Conservation (phyloP, 2,113 vertebrate genomes). For the Crypturellus undulatus region DNA sequence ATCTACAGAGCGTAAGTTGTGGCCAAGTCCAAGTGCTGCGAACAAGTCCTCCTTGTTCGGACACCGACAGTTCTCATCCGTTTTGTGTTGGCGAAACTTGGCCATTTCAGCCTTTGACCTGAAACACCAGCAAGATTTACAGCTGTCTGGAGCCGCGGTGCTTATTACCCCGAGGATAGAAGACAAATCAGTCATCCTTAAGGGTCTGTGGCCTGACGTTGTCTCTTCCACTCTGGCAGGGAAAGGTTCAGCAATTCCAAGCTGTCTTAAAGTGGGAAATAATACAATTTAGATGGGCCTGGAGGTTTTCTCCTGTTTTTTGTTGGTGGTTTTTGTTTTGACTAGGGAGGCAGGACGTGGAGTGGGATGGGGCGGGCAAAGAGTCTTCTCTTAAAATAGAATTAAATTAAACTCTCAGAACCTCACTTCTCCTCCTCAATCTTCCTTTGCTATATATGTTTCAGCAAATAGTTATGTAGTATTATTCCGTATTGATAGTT, state of each 20-base stretch:
- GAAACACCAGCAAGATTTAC: fast-evolving
- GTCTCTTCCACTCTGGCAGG: neutral
- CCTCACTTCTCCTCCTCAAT: neutral
- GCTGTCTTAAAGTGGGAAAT: neutral
- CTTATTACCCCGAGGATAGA: neutral
- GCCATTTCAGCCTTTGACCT: neutral
- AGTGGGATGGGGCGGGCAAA: neutral
- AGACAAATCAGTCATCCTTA: neutral
- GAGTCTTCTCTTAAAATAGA: neutral
- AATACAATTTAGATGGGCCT: neutral
- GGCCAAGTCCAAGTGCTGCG: neutral
- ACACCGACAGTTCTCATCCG: neutral
- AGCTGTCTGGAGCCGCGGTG: neutral
- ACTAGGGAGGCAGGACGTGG: neutral
- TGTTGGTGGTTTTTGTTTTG: neutral
- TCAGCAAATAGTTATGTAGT: neutral
- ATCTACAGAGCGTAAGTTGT: neutral
- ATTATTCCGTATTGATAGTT: neutral
- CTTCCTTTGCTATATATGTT: neutral
- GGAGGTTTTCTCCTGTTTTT: neutral
- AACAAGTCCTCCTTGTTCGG: neutral
- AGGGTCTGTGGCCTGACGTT: neutral
- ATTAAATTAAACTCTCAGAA: neutral
- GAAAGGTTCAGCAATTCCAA: neutral
- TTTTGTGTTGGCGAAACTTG: neutral